Evolutionary conservation across 2,113 vertebrate genomes (phyloP), one percentile per base, ranked within the genome.

Genomic region (Triplophysa dalaica): DNA sequence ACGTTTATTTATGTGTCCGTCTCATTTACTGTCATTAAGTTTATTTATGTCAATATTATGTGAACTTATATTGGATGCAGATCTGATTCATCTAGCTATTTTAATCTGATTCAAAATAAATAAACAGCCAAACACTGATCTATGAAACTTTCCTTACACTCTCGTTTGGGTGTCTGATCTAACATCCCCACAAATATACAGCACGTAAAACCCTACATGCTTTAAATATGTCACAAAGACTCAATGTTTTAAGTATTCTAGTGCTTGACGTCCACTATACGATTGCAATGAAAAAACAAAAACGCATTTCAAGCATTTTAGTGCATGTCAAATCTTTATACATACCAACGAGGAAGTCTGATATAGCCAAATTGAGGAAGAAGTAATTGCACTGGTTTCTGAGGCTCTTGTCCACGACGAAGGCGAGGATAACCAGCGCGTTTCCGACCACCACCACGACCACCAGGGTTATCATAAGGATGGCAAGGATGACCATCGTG

Each of bases 331-430:
- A 75, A 50, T 12, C 9, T 69, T 16, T 61, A 83, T 63, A 94
- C 95, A 95, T 90, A 97, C 95, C 95, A 82, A 97, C 94, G 19
- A 95, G 94, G 85, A 98, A 96, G 91, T 98, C 96, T n/a, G 95
- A 95, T 87, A 97, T 92, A 8, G 95, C 96, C 77, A 98, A 92
- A 77, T 98, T 98, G 78, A 96, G 91, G 82, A 96, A 94, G 90
- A 94, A 96, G 81, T 93, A 96, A 88, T 95, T 97, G 89, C 94
- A 96, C 68, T 92, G 92, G 82, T 90, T 95, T 91, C 96, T 92
- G 43, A 97, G 94, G 45, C 90, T 95, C 87, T 94, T 95, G 89
- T 97, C 95, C 91, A 94, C 85, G 43, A 94, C 50, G 73, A 98
- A 97, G 84, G 95, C 95, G 82, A 96, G 87, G 85, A 97, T 95